Evolutionary conservation across 2,888 invertebrate genomes (phyloP), one percentile per base, ranked within the genome.

Genomic region (Xanthorhoe designata): DNA sequence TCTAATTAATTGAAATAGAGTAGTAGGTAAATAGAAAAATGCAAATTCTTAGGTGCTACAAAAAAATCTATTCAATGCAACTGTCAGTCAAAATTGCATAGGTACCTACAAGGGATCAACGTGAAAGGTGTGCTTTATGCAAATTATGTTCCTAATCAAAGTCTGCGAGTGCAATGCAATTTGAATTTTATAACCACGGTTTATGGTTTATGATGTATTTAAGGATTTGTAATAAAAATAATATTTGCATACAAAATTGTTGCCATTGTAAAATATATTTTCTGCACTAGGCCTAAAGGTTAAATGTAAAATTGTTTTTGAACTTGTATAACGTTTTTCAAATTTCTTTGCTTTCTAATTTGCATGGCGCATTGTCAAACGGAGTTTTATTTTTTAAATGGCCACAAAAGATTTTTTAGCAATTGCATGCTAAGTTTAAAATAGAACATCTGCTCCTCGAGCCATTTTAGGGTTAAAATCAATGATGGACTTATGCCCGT

Each of bases 401-500:
- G 90, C 92, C 92, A 92, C 92, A 93, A 93, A 88, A 88, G 92
- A 85, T 90, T 92, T 92, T 89, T 82, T 91, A 88, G 90, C 88
- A 88, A 87, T 87, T 87, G 89, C 87, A 77, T 85, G 84, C 83
- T 76, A 85, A 86, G 79, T 86, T 82, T 75, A 84, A 90, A 88
- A 75, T 89, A 86, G 89, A 91, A 92, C 93, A 93, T 92, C 93
- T 93, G 93, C 92, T 88, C 68, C 73, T 47, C 9, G 29, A 35
- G 45, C 18, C 53, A 15, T 17, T 47, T 17, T 47, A 78, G 80
- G 78, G 76, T 78, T 79, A 78, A 51, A 29, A 5, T 45, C 0
- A 17, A 47, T 15, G 47, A 1, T 47, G 8, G 15, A 45, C 3
- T 45, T n/a, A 7, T 35, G 35, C 35, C 2, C 24, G 24, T 24